Base-by-base conservation (phyloP, 1,140 invertebrate species). In the Zaprionus taronus region DNA sequence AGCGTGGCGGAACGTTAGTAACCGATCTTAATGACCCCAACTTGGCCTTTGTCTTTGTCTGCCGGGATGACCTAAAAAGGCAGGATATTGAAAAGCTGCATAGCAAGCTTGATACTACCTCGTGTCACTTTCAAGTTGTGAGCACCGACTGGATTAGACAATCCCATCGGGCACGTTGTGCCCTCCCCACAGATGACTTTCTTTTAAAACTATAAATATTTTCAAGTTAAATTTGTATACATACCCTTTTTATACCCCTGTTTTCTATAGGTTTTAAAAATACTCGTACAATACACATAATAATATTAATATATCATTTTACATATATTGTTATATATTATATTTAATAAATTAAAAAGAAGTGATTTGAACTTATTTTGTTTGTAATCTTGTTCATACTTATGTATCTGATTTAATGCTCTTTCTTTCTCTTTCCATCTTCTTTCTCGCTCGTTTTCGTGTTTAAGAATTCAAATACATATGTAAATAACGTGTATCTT, bases 1-100 rank as follows among this genome's bases (percentile, higher is more conserved):
- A 90, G 51, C 80, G 68, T 26, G 85, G 79, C 12, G 84, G 84
- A 1, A 47, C 68, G 4, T 4, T 90, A 20, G 68, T 47, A 1
- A 36, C 17, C 2, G 34, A 71, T n/a, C 17, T 24, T 5, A 4
- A 38, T 1, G 31, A 69, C 5, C 7, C 36, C 0, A n/a, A 38
- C 6, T n/a, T 72, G 1, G 74, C 68, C 7, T 17, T 70, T 28
- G 69, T 65, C 2, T 79, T 89, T 15, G 47, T 72, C 0, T 49
- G 62, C 44, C 15, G 53, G 12, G 41, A 36, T 24, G 4, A 24
- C 2, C 6, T 68, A 5, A 38, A 72, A 11, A 22, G 5, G 1
- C 31, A 51, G n/a, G 34, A 64, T 17, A 68, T 63, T 51, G 7
- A 41, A 31, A 24, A 55, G 5, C 67, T 63, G 57, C 41, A 49